phyloP scores from a whole-genome alignment of 2,888 invertebrate species.

The Hypercompe scribonia region DNA sequence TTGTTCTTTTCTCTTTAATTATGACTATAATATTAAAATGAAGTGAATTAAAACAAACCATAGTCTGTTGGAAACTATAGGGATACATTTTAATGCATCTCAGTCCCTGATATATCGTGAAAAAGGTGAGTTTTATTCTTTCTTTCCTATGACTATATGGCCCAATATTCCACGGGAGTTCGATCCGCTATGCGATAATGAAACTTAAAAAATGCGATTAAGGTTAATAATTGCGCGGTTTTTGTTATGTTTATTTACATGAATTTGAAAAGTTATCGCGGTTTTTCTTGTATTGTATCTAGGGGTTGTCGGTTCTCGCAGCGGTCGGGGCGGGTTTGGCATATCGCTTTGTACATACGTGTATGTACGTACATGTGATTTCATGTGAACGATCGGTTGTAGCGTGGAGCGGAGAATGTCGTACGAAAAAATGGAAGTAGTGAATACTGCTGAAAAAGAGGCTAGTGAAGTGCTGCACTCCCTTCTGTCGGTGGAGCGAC shows the following conservation, averaged over 20 bases:
- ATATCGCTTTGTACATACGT: slow-evolving; percentile 79
- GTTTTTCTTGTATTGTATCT: slow-evolving; percentile 76
- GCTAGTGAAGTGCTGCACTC: slow-evolving; percentile 90
- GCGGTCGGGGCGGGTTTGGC: slow-evolving; percentile 78
- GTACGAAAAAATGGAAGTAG: slow-evolving; percentile 87
- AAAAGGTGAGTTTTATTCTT: slow-evolving; percentile 85
- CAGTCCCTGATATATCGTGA: slow-evolving; percentile 65
- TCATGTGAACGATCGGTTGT: slow-evolving; percentile 81
- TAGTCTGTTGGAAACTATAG: slow-evolving; percentile 63
- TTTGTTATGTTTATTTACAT: slow-evolving; percentile 87
- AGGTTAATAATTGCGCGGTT: slow-evolving; percentile 88
- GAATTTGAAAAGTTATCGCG: slow-evolving; percentile 86
- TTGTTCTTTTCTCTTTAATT: slow-evolving; percentile 83
- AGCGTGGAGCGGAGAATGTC: slow-evolving; percentile 79
- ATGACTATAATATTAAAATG: slow-evolving; percentile 84
- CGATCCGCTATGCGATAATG: slow-evolving; percentile 88
- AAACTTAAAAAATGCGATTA: slow-evolving; percentile 88
- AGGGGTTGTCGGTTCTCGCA: slow-evolving; percentile 66
- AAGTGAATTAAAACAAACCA: slow-evolving; percentile 79
- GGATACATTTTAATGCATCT: slow-evolving; percentile 69
- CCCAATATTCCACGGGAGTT: slow-evolving; percentile 88
- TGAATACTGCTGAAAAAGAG: slow-evolving; percentile 90
- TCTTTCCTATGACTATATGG: slow-evolving; percentile 86
- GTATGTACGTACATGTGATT: slow-evolving; percentile 84
- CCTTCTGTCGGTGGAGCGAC: slow-evolving; percentile 88